Percentiles rank a stretch among this genome's conserved stretches.
phyloP scores from a whole-genome alignment of 1,140 invertebrate genomes.

The Samia ricini region DNA sequence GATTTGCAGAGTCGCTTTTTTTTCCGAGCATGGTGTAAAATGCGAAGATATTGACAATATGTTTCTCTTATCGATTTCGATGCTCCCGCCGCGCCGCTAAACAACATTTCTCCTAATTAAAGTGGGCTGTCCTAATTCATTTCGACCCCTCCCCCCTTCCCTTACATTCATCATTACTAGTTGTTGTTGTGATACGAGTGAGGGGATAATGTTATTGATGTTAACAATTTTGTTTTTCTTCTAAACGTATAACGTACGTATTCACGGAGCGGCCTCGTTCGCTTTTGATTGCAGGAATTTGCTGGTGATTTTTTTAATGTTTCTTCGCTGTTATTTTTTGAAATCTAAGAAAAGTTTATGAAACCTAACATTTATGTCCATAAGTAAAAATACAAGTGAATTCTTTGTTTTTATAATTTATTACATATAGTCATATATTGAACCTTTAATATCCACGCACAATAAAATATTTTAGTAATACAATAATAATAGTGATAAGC shows the following conservation, averaged over 20 bases:
- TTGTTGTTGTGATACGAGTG: background rate
- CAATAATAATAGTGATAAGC: no score
- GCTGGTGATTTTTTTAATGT: no score
- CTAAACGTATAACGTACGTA: background rate
- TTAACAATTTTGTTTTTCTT: background rate
- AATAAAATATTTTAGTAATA: no score
- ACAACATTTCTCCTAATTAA: background rate
- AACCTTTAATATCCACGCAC: no score
- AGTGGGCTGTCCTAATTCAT: background rate
- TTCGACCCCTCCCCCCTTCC: background rate
- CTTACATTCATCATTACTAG: background rate
- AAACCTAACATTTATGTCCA: no score
- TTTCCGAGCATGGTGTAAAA: background rate
- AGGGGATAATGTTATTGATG: background rate
- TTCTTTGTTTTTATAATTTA: no score
- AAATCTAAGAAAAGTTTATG: no score
- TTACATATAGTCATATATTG: no score
- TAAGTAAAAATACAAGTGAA: no score
- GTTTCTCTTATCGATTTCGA: background rate
- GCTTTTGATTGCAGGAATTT: no score
- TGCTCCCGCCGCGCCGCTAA: background rate
- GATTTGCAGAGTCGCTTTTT: background rate
- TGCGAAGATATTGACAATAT: background rate
- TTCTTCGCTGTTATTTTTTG: no score
- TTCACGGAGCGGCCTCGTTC: no score